Evolutionary conservation across 1,140 invertebrate species (phyloP).

Genomic region (Antheraea mylitta): DNA sequence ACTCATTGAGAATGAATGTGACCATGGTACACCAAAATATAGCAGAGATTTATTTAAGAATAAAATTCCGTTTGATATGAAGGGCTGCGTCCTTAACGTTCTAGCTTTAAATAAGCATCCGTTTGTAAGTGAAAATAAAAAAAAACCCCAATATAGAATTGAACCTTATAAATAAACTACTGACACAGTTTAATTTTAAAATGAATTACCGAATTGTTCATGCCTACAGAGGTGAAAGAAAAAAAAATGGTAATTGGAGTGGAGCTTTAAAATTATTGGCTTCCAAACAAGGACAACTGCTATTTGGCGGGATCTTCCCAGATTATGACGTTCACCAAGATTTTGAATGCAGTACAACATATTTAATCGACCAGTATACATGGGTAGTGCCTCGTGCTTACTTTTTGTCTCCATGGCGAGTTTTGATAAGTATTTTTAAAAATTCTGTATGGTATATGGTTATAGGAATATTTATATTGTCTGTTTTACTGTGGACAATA

Average conservation of each 20-base stretch:
- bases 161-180: slow-evolving; percentile 38
- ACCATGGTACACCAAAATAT: slow-evolving; percentile 39
- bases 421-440: slow-evolving; percentile 71
- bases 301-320: slow-evolving; percentile 78
- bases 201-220: slow-evolving; percentile 41
- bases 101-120: slow-evolving; percentile 56
- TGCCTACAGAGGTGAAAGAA: slow-evolving; percentile 61
- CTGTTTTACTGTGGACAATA: slow-evolving; percentile 65
- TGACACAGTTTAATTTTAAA: slow-evolving; percentile 42
- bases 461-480: slow-evolving; percentile 56
- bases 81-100: slow-evolving; percentile 48
- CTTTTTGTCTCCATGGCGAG: slow-evolving; percentile 63
- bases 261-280: slow-evolving; percentile 65
- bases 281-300: slow-evolving; percentile 66
- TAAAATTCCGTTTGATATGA: slow-evolving; percentile 52
- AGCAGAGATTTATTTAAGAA: slow-evolving; percentile 39
- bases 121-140: slow-evolving; percentile 45
- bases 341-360: slow-evolving; percentile 74
- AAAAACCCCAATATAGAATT: slow-evolving; percentile 55
- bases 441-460: slow-evolving; percentile 65
- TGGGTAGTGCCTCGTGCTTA: slow-evolving; percentile 75
- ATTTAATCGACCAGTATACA: slow-evolving; percentile 76
- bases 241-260: slow-evolving; percentile 56
- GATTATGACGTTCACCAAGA: slow-evolving; percentile 77
- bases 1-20: slow-evolving; percentile 46